These are phyloP conservation scores for Proteles cristata DNA, from an alignment of 2,113 vertebrate genomes.

Conservation along the genomic window DNA sequence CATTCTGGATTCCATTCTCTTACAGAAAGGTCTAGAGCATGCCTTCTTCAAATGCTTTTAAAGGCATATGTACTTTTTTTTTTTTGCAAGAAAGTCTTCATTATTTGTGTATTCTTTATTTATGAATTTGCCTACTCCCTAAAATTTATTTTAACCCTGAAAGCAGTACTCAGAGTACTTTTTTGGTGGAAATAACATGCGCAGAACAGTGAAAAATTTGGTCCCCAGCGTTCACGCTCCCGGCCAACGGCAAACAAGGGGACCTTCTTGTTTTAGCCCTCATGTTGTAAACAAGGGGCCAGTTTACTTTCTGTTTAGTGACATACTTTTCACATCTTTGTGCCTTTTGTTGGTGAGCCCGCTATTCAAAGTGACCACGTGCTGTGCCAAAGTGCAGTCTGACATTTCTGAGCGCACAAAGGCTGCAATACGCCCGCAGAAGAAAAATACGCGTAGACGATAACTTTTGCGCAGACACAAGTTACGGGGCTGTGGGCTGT, in stretches of 20 bases:
- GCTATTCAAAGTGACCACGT: not conserved
- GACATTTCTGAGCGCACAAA: not conserved
- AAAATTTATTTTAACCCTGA: not conserved
- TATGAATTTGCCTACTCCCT: not conserved
- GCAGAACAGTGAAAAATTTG: not conserved
- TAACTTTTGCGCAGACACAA: not conserved
- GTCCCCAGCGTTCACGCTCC: not conserved
- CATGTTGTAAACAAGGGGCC: not conserved
- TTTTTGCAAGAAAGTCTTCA: not conserved
- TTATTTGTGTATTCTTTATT: not conserved
- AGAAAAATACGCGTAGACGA: not conserved
- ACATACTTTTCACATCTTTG: not conserved
- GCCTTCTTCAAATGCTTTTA: not conserved
- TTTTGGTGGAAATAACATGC: not conserved
- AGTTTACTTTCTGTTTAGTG: not conserved
- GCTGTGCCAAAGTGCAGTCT: not conserved
- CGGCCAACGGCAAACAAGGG: not conserved
- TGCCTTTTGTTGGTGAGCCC: not conserved
- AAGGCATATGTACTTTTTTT: not conserved
- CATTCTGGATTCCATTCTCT: not conserved
- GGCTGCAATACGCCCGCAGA: not conserved
- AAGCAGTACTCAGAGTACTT: not conserved
- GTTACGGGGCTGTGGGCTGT: not conserved
- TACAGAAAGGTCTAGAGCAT: not conserved
- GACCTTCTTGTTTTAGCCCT: not conserved